phyloP scores from a whole-genome alignment of 2,113 vertebrate genomes.

The Megaleporinus macrocephalus region DNA sequence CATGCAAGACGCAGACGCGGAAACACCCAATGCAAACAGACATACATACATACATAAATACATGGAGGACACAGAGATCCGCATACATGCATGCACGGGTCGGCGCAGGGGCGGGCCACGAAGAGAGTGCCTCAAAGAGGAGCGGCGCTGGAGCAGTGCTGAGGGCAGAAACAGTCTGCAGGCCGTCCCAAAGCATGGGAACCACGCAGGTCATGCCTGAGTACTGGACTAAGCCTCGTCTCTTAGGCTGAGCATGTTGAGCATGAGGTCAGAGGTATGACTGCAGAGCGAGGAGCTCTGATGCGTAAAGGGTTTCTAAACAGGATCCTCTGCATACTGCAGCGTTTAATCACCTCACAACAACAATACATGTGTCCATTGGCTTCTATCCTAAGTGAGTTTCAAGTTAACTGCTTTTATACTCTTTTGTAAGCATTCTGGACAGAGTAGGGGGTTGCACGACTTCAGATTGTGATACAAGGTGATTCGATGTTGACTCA shows the following conservation, averaged over 20 bases:
- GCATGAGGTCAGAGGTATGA: neutral
- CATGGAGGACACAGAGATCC: neutral
- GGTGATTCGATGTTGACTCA: too few relatives aligned
- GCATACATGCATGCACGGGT: constrained; percentile 20
- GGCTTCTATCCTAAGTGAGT: too few relatives aligned
- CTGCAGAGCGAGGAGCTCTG: neutral
- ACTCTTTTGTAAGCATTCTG: neutral
- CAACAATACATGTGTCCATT: too few relatives aligned
- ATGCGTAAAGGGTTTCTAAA: too few relatives aligned
- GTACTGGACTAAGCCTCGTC: neutral
- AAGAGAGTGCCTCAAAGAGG: neutral
- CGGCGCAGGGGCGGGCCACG: neutral
- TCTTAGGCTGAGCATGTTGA: neutral
- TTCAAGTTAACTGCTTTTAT: too few relatives aligned
- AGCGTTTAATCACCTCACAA: too few relatives aligned
- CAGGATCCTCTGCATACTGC: neutral
- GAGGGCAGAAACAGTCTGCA: neutral
- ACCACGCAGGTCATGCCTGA: neutral
- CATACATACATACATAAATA: neutral
- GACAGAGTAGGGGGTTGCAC: too few relatives aligned
- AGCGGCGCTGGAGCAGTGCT: constrained; percentile 6
- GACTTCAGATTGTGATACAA: too few relatives aligned
- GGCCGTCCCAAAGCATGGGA: neutral
- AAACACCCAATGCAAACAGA: constrained; percentile 5
- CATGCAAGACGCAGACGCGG: neutral